Conservation (phyloP, 2,888 invertebrate genomes). For the Scaeva pyrastri region DNA sequence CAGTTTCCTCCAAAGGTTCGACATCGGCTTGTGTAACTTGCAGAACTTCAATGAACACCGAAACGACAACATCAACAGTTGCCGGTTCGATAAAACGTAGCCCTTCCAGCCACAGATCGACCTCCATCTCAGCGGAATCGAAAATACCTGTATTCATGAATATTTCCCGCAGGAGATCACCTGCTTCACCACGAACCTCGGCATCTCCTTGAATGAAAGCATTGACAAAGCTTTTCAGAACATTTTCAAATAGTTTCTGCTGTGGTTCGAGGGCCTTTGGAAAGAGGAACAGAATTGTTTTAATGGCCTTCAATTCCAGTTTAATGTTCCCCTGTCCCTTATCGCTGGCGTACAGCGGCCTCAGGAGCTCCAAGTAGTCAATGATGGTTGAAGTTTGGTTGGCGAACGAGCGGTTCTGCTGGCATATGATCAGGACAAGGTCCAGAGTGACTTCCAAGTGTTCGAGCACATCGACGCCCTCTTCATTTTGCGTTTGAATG, state of each 20-base stretch:
- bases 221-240: slow-evolving; percentile 86
- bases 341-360: slow-evolving; percentile 80
- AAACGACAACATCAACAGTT: slow-evolving; percentile 79
- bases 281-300: slow-evolving; percentile 83
- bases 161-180: slow-evolving; percentile 85
- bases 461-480: slow-evolving; percentile 80
- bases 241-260: slow-evolving; percentile 85
- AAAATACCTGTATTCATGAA: slow-evolving; percentile 88
- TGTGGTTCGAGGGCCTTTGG: slow-evolving; percentile 85
- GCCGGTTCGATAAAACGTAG: slow-evolving; percentile 78
- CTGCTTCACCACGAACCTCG: slow-evolving; percentile 84
- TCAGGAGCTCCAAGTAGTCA: slow-evolving; percentile 81
- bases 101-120: slow-evolving; percentile 88
- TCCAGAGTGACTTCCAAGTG: slow-evolving; percentile 82
- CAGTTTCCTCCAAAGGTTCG: slow-evolving; percentile 55
- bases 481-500: slow-evolving; percentile 71
- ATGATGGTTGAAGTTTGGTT: slow-evolving; percentile 82
- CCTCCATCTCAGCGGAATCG: slow-evolving; percentile 86
- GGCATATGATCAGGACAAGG: slow-evolving; percentile 81
- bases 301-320: slow-evolving; percentile 82
- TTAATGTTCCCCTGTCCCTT: slow-evolving; percentile 77
- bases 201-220: slow-evolving; percentile 84
- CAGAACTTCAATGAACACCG: slow-evolving; percentile 79
- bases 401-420: slow-evolving; percentile 82
- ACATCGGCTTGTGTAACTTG: slow-evolving; percentile 79